Evolutionary conservation across 1,140 invertebrate genomes (phyloP), one percentile per base, ranked within the genome.

Genomic region (Drosophila nigrodunni): DNA sequence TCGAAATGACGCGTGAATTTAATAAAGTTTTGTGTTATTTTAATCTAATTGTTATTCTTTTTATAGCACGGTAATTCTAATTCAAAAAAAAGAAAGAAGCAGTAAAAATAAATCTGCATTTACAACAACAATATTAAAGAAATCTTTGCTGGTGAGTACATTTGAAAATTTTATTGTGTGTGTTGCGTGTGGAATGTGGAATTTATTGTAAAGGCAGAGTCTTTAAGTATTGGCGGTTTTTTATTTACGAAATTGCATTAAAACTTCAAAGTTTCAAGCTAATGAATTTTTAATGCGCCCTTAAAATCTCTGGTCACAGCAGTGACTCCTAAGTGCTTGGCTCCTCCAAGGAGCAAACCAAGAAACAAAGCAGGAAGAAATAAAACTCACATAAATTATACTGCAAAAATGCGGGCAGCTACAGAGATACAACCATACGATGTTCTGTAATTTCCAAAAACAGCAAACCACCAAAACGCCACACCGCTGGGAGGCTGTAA

Each of bases 211-310:
- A 9, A 11, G 54, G 8, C 18, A 41, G 9, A 15, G 13, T 39
- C 13, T 43, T 25, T 11, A 6, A n/a, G 11, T n/a, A n/a, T 35
- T 49, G n/a, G n/a, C 7, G 35, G 18, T 15, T 41, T 60, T 37
- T 25, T 30, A 18, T 49, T 34, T 47, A 30, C 1, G 6, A 57
- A 61, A 74, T 74, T 74, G 41, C 43, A 66, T 57, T 37, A 70
- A 35, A 59, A 47, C 30, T 43, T 58, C 39, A 57, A 58, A 75
- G 61, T 58, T 50, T 21, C 11, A n/a, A 49, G 77, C 68, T 85
- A 74, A 78, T 86, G 78, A 61, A 86, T 87, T 82, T 87, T 86
- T 86, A 87, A 86, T 73, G 82, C 35, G 61, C 37, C 43, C 66
- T 57, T 34, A 67, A 66, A 80, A 59, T 47, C 68, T 41, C 15